A percentile compares a stretch with the other conserved stretches of the same genome.
phyloP scores from a whole-genome alignment of 2,113 vertebrate genomes.

The Quiscalus mexicanus region DNA sequence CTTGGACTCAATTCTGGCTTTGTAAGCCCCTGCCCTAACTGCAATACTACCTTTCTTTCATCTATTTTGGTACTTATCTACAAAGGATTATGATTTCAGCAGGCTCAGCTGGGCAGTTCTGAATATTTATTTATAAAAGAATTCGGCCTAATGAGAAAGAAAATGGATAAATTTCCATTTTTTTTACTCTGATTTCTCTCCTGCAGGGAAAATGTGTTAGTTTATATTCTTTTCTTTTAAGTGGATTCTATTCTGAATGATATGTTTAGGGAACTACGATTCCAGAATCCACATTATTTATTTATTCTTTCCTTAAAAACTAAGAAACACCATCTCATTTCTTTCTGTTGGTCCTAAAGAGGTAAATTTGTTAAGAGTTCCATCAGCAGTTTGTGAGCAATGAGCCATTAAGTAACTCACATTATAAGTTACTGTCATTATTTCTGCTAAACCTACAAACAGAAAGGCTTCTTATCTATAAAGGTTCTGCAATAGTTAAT shows the following conservation, averaged over 20 bases:
- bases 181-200: background rate
- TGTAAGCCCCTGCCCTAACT: slow-evolving; percentile 6
- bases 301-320: background rate
- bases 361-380: background rate
- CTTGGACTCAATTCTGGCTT: background rate
- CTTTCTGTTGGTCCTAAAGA: background rate
- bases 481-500: slow-evolving; percentile 17
- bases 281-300: background rate
- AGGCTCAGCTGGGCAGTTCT: background rate
- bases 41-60: background rate
- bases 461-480: background rate
- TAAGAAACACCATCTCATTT: background rate
- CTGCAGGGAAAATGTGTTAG: background rate
- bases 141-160: slow-evolving; percentile 11
- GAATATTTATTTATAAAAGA: slow-evolving; percentile 51
- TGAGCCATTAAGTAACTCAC: slow-evolving; percentile 3
- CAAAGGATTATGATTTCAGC: slow-evolving; percentile 24
- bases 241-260: background rate
- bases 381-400: background rate
- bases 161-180: background rate
- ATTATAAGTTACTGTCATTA: background rate
- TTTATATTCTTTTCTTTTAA: background rate
- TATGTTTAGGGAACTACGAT: background rate
- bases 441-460: slow-evolving; percentile 1
- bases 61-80: slow-evolving; percentile 8